Evolutionary conservation across 2,888 invertebrate genomes (phyloP).

Genomic region (Cylloceria caligata): DNA sequence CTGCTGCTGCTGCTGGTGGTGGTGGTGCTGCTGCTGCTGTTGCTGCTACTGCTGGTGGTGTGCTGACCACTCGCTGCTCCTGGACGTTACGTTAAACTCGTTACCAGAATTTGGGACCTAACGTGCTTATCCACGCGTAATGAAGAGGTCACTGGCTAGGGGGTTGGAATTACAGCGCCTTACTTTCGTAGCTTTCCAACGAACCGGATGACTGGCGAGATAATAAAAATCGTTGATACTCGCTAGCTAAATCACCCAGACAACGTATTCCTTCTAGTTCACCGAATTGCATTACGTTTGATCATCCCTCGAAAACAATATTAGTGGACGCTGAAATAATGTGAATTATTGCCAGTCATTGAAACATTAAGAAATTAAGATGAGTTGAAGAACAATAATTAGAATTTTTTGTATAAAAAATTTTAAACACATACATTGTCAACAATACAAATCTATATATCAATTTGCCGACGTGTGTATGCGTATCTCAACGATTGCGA

Average conservation of each 20-base stretch:
- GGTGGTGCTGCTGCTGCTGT: constrained; percentile 44
- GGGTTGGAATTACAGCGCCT: constrained; percentile 19
- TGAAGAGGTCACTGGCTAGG: constrained; percentile 48
- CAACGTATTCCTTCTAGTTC: constrained; percentile 20
- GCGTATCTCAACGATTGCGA: not conserved
- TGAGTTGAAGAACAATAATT: not conserved
- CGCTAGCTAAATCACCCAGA: constrained; percentile 4
- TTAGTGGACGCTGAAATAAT: not conserved
- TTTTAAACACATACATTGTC: not conserved
- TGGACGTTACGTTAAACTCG: constrained; percentile 78
- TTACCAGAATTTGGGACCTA: constrained; percentile 79
- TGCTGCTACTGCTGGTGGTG: constrained; percentile 40
- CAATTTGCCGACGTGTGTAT: not conserved
- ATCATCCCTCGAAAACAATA: not conserved
- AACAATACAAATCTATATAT: no score
- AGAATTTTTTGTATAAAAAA: not conserved
- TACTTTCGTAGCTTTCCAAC: constrained; percentile 35
- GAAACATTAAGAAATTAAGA: not conserved
- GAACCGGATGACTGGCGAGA: constrained; percentile 38
- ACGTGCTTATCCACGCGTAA: constrained; percentile 76
- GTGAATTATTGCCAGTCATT: not conserved
- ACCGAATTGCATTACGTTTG: not conserved
- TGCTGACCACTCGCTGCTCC: constrained; percentile 53
- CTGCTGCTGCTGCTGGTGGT: constrained; percentile 43
- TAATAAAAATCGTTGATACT: constrained; percentile 59